phyloP scores from a whole-genome alignment of 1,140 invertebrate species.

The Branchinecta lynchi region DNA sequence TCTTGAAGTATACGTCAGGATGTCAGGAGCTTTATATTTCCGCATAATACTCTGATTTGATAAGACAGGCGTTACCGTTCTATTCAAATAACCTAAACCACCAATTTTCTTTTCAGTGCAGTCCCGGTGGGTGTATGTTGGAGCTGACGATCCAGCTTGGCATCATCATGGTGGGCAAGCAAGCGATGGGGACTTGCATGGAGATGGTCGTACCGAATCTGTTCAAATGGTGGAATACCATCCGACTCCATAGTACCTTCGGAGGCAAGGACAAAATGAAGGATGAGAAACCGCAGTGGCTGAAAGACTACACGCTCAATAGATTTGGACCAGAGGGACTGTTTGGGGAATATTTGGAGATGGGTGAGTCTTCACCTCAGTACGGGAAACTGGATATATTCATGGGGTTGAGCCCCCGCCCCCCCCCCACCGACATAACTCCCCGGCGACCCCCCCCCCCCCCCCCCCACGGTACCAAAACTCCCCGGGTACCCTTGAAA shows the following conservation, averaged over 20 bases:
- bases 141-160: conserved; percentile 49
- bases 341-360: conserved; percentile 57
- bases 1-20: too few species aligned
- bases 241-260: conserved; percentile 40
- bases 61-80: too few species aligned
- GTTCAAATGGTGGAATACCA: conserved; percentile 52
- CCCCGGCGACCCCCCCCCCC: too few species aligned
- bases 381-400: too few species aligned
- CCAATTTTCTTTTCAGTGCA: conserved; percentile 35
- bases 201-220: conserved; percentile 46
- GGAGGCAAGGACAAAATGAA: conserved; percentile 23
- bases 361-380: conserved; percentile 23
- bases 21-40: too few species aligned
- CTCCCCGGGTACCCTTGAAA: too few species aligned
- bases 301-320: conserved; percentile 76
- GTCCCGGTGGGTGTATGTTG: conserved; percentile 45
- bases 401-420: too few species aligned
- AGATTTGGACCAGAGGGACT: conserved; percentile 76
- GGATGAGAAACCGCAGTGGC: conserved; percentile 49
- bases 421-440: too few species aligned
- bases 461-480: too few species aligned
- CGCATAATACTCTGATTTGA: too few species aligned
- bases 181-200: conserved; percentile 44
- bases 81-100: too few species aligned
- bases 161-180: conserved; percentile 53